phyloP scores from a whole-genome alignment of 2,113 vertebrate genomes.

The Aphyosemion australe region DNA sequence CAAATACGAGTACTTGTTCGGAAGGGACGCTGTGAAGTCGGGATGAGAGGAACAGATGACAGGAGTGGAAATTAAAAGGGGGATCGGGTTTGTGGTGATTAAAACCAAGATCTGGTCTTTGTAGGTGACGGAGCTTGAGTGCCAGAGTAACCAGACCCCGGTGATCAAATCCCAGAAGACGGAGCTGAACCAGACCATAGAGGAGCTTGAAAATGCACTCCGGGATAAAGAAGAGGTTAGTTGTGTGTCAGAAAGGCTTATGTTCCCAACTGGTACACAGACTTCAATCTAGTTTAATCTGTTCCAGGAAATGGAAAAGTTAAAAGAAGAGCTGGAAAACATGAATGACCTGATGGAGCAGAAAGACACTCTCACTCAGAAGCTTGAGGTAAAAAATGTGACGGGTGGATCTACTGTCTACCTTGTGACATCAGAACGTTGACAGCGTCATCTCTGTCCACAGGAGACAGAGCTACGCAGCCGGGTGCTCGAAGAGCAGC shows the following conservation, averaged over 20 bases:
- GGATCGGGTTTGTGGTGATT: conserved; percentile 14
- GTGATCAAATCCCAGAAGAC: conserved; percentile 97
- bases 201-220: conserved; percentile 90
- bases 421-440: not conserved
- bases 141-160: conserved; percentile 94
- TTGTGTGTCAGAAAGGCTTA: conserved; percentile 4
- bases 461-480: conserved; percentile 95
- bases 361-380: conserved; percentile 91
- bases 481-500: conserved; percentile 93
- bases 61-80: conserved; percentile 4
- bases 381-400: conserved; percentile 84
- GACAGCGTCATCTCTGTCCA: conserved; percentile 37
- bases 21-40: conserved; percentile 26
- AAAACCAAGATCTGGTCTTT: conserved; percentile 30
- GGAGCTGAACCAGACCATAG: conserved; percentile 96
- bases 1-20: conserved; percentile 20
- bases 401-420: too few species aligned
- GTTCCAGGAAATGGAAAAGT: conserved; percentile 92
- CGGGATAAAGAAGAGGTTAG: conserved; percentile 95
- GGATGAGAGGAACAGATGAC: conserved; percentile 20
- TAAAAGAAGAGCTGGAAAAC: conserved; percentile 96
- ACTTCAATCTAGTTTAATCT: conserved; percentile 35
- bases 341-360: conserved; percentile 95
- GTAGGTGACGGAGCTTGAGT: conserved; percentile 97
- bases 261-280: not conserved